phyloP scores from a whole-genome alignment of 2,797 vertebrate genomes.

The Caiman crocodilus region DNA sequence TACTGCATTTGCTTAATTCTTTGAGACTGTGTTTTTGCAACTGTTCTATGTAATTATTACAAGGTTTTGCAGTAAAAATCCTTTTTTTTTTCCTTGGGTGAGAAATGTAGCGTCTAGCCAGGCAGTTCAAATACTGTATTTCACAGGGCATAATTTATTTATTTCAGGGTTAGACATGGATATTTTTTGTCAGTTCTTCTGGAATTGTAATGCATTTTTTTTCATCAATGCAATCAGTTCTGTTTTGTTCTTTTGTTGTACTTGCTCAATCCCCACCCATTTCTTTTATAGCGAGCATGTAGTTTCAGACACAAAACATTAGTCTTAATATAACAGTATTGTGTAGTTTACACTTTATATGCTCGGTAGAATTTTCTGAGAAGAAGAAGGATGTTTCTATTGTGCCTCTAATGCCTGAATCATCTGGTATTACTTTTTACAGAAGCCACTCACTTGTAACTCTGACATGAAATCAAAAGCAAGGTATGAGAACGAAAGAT shows the following conservation, averaged over 20 bases:
- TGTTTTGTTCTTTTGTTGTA: neutral
- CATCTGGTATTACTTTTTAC: neutral
- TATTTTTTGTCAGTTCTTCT: neutral
- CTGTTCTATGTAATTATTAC: neutral
- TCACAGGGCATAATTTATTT: slow-evolving; percentile 7
- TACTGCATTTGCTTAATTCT: neutral
- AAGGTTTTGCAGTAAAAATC: neutral
- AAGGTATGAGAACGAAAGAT: slow-evolving; percentile 16
- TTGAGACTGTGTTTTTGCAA: neutral
- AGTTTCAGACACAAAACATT: neutral
- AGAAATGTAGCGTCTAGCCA: slow-evolving; percentile 23
- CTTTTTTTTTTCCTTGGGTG: slow-evolving; percentile 3
- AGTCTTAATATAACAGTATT: slow-evolving; percentile 27
- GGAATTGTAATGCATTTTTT: slow-evolving; percentile 7
- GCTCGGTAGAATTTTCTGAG: slow-evolving; percentile 31
- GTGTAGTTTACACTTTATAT: neutral
- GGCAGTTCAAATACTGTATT: slow-evolving; percentile 1
- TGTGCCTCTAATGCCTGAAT: neutral
- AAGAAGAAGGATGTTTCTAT: neutral
- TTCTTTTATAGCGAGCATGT: neutral
- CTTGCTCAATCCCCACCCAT: neutral
- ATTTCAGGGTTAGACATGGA: neutral
- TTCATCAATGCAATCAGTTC: neutral
- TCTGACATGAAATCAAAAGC: neutral
- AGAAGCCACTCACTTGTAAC: neutral